A percentile compares a stretch with the other conserved stretches of the same genome.
Conservation (phyloP, 2,888 invertebrate species). For the Caenorhabditis doughertyi region DNA sequence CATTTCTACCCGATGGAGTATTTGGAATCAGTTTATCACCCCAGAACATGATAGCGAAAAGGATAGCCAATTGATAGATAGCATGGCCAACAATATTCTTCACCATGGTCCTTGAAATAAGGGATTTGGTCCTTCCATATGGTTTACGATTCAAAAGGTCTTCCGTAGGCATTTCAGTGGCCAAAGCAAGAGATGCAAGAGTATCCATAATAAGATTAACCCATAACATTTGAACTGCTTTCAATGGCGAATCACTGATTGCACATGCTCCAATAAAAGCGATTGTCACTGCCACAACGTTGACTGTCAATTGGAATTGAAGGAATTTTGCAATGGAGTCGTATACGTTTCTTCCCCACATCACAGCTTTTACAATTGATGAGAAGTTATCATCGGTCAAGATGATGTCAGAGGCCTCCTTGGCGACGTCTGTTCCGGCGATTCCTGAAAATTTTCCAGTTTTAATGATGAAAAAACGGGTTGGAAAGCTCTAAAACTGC, state of each 20-base stretch:
- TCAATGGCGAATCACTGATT: slow-evolving; percentile 77
- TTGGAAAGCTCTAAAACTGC: no score
- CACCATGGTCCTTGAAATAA: slow-evolving; percentile 87
- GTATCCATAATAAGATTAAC: slow-evolving; percentile 86
- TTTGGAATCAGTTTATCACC: slow-evolving; percentile 90
- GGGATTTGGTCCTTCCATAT: slow-evolving; percentile 84
- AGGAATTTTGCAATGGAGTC: slow-evolving; percentile 85
- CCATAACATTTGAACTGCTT: slow-evolving; percentile 85
- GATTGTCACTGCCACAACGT: slow-evolving; percentile 85
- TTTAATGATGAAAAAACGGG: no score
- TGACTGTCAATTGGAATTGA: slow-evolving; percentile 85
- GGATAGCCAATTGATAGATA: slow-evolving; percentile 86
- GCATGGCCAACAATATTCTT: slow-evolving; percentile 89
- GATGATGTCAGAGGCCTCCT: slow-evolving; percentile 85
- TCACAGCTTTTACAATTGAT: slow-evolving; percentile 85
- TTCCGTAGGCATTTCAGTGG: slow-evolving; percentile 85
- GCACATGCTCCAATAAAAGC: slow-evolving; percentile 85
- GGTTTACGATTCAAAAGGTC: slow-evolving; percentile 84
- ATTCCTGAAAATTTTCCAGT: slow-evolving; percentile 74
- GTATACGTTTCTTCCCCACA: slow-evolving; percentile 86
- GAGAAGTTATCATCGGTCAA: slow-evolving; percentile 85
- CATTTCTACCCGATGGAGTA: slow-evolving; percentile 92
- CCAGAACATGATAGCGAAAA: slow-evolving; percentile 94
- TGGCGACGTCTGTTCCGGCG: slow-evolving; percentile 85
- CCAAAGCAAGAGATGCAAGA: slow-evolving; percentile 85